Conservation (phyloP, 2,113 vertebrate species). For the Psilopogon haemacephalus region DNA sequence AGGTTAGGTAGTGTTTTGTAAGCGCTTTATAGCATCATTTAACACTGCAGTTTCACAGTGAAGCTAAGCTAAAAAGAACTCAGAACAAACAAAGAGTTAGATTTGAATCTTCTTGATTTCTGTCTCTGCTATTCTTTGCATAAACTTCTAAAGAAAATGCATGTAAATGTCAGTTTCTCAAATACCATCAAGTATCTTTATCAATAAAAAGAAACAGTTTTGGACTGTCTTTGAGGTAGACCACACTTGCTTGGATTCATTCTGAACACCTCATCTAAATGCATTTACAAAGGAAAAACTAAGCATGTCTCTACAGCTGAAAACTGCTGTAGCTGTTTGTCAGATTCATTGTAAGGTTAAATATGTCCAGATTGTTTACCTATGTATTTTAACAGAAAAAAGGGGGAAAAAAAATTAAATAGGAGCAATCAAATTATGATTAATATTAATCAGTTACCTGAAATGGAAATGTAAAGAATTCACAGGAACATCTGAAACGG, state of each 20-base stretch:
- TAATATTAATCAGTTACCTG: background rate
- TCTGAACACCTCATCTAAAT: background rate
- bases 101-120: background rate
- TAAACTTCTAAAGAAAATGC: background rate
- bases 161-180: background rate
- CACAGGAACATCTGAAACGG: background rate
- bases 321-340: background rate
- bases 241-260: background rate
- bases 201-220: background rate
- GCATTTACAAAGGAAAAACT: background rate
- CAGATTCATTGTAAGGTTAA: background rate
- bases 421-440: background rate
- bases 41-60: background rate
- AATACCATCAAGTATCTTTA: background rate
- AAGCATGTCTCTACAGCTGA: background rate
- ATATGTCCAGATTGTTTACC: background rate
- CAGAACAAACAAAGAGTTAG: background rate
- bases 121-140: background rate
- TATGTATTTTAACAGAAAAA: background rate
- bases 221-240: background rate
- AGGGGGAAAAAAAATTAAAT: background rate
- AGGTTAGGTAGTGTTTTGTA: background rate
- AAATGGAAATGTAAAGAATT: background rate
- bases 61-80: background rate
- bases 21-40: rapidly evolving